Percentiles rank a stretch among this genome's conserved stretches.
Conservation (phyloP, 2,888 invertebrate genomes). For the Brenthis daphne region DNA sequence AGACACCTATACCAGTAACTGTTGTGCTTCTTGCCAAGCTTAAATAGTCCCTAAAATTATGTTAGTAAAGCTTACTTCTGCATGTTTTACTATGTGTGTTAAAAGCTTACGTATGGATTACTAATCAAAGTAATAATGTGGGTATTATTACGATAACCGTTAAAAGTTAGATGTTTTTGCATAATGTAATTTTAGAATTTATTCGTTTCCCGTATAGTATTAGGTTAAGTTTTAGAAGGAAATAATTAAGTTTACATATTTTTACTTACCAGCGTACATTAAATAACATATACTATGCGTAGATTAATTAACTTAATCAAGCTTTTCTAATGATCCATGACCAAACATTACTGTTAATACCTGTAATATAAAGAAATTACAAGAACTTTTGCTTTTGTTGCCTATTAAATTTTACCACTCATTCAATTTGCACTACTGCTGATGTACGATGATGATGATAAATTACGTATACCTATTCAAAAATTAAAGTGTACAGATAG, state of each 20-base stretch:
- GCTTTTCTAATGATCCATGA: too few relatives aligned
- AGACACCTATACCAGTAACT: slow-evolving; percentile 32
- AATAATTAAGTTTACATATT: background rate
- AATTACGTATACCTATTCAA: too few relatives aligned
- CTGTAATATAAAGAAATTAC: slow-evolving; percentile 2
- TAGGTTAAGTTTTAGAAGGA: background rate
- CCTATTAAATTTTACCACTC: background rate
- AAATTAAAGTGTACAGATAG: too few relatives aligned
- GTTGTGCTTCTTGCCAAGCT: background rate
- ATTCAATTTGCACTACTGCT: slow-evolving; percentile 10
- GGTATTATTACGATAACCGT: slow-evolving; percentile 15
- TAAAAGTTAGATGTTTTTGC: slow-evolving; percentile 22
- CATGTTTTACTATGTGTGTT: background rate
- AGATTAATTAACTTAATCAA: too few relatives aligned
- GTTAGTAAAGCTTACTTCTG: background rate
- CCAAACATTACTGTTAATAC: background rate
- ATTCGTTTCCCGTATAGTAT: background rate
- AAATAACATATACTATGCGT: too few relatives aligned
- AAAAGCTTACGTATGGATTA: slow-evolving; percentile 22
- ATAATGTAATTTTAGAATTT: slow-evolving; percentile 6
- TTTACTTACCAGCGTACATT: too few relatives aligned
- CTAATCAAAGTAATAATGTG: slow-evolving; percentile 24
- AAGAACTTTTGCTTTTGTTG: slow-evolving; percentile 7
- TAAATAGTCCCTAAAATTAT: background rate
- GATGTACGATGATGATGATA: too few relatives aligned